Evolutionary conservation across 2,888 invertebrate species (phyloP).

Genomic region (Colletes collaris): DNA sequence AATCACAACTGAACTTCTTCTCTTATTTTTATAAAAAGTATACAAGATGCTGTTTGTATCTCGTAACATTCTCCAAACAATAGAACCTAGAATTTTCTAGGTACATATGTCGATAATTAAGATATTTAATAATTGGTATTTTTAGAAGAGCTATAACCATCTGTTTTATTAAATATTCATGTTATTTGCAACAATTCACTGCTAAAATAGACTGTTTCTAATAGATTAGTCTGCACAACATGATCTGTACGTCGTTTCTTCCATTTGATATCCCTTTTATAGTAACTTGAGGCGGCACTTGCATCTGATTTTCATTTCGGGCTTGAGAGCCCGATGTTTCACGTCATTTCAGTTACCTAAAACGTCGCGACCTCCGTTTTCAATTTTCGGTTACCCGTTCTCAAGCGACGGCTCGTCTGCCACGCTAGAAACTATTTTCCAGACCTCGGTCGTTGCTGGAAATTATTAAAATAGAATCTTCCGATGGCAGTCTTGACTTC

Average conservation of each 20-base stretch:
- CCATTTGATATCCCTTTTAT: slow-evolving; percentile 6
- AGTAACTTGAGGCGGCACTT: slow-evolving; percentile 18
- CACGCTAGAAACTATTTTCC: slow-evolving; percentile 30
- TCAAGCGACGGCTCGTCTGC: slow-evolving; percentile 15
- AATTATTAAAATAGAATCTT: slow-evolving; percentile 49
- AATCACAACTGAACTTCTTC: too few species aligned
- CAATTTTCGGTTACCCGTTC: slow-evolving; percentile 31
- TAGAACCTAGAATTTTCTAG: too few species aligned
- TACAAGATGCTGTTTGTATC: too few species aligned
- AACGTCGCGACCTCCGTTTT: slow-evolving; percentile 28
- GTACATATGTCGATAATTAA: too few species aligned
- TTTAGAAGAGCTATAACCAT: too few species aligned
- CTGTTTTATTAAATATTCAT: too few species aligned
- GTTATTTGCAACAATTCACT: too few species aligned
- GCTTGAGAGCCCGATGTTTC: slow-evolving; percentile 23
- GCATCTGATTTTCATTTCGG: slow-evolving; percentile 19
- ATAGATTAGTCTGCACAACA: neutral
- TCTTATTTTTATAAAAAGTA: too few species aligned
- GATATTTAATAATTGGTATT: too few species aligned
- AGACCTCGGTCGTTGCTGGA: neutral
- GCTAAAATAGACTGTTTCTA: too few species aligned
- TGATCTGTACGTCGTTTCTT: slow-evolving; percentile 17
- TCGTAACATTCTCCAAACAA: too few species aligned
- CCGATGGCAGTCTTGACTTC: slow-evolving; percentile 7
- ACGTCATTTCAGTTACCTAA: slow-evolving; percentile 33